phyloP scores from a whole-genome alignment of 2,888 invertebrate species.

The Agonopterix alstromeriana region DNA sequence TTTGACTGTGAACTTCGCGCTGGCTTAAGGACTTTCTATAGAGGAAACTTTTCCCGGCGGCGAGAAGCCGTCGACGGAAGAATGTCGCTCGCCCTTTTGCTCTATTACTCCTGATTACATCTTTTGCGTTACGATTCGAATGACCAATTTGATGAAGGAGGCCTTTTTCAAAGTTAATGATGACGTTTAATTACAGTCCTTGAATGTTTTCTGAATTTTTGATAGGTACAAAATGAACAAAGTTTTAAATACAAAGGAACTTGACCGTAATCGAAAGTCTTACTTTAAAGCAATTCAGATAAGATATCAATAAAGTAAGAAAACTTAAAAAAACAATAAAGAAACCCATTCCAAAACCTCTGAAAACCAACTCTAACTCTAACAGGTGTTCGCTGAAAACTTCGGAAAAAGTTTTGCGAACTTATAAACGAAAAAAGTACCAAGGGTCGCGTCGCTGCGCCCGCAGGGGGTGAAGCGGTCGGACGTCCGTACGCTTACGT shows the following conservation, averaged over 20 bases:
- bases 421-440: constrained; percentile 24
- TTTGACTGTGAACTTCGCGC: constrained; percentile 60
- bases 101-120: constrained; percentile 10
- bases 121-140: background rate
- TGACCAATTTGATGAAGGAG: background rate
- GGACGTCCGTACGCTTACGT: constrained; percentile 10
- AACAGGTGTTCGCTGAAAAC: constrained; percentile 15
- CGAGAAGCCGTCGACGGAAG: constrained; percentile 12
- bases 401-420: constrained; percentile 18
- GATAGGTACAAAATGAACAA: no score
- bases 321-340: background rate
- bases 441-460: constrained; percentile 18
- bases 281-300: constrained; percentile 4
- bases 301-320: constrained; percentile 6
- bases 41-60: constrained; percentile 47
- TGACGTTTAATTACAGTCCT: background rate
- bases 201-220: no score
- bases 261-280: background rate
- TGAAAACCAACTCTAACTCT: constrained; percentile 7
- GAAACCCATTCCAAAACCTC: background rate
- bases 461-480: constrained; percentile 11
- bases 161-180: background rate
- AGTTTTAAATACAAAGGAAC: no score
- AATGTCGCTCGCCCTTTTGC: constrained; percentile 20
- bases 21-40: constrained; percentile 47